A percentile compares a stretch with the other conserved stretches of the same genome.
These are phyloP conservation scores for Columba janthina DNA, from an alignment of 2,113 vertebrate genomes.

Conservation along the genomic window DNA sequence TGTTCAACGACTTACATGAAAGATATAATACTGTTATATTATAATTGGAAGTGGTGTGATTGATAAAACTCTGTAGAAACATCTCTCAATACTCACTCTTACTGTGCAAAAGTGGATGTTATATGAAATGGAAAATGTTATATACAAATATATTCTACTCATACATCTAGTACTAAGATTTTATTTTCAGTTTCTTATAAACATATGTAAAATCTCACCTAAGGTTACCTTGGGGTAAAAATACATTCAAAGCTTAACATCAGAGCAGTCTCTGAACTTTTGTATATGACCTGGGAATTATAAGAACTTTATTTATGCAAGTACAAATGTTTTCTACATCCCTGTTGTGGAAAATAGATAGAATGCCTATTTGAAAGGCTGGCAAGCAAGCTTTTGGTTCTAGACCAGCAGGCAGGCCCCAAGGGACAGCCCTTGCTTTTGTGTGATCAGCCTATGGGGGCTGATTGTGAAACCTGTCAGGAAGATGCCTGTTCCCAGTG, in stretches of 20 bases:
- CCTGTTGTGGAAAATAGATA: background rate
- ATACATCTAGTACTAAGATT: background rate
- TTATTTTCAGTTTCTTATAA: background rate
- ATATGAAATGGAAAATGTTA: background rate
- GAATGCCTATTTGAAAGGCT: background rate
- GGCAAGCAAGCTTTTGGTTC: slow-evolving; percentile 8
- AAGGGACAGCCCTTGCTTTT: slow-evolving; percentile 10
- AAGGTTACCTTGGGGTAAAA: background rate
- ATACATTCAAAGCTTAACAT: background rate
- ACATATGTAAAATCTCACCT: background rate
- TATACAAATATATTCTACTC: background rate
- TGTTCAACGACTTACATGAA: background rate
- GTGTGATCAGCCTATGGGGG: background rate
- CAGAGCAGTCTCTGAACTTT: background rate
- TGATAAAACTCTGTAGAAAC: background rate
- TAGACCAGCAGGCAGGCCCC: slow-evolving; percentile 28
- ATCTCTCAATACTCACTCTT: background rate
- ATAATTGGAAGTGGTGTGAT: background rate
- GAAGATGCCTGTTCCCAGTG: background rate
- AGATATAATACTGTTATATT: background rate
- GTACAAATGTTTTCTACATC: background rate
- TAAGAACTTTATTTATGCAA: background rate
- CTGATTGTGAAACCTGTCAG: slow-evolving; percentile 50
- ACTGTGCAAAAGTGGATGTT: background rate
- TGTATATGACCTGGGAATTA: background rate